phyloP scores from a whole-genome alignment of 2,113 vertebrate species.

The Raphicerus campestris region DNA sequence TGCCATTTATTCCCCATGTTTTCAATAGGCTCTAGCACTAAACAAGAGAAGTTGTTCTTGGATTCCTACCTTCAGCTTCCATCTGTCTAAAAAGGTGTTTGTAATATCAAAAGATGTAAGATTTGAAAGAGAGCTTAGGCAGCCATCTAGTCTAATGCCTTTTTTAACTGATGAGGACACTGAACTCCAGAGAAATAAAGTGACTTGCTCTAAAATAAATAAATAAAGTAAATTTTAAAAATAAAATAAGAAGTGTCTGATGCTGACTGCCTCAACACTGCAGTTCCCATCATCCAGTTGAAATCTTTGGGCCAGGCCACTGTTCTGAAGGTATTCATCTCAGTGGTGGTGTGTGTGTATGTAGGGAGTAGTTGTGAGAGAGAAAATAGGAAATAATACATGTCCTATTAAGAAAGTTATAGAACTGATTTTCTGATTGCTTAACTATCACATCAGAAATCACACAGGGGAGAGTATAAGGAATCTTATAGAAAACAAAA shows the following conservation, averaged over 20 bases:
- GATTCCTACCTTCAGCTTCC: neutral
- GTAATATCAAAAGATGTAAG: neutral
- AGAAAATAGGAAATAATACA: neutral
- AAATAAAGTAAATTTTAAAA: neutral
- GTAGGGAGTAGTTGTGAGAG: neutral
- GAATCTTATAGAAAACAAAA: neutral
- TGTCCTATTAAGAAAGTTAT: neutral
- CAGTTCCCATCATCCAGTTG: no score
- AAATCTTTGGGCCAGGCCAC: neutral
- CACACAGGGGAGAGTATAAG: neutral
- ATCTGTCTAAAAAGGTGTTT: neutral
- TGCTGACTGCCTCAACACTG: neutral
- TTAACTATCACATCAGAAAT: constrained; percentile 5
- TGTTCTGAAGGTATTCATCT: neutral
- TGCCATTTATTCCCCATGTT: neutral
- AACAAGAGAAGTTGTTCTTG: neutral
- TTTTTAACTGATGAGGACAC: neutral
- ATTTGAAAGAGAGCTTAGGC: neutral
- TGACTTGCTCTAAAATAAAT: neutral
- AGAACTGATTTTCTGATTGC: neutral
- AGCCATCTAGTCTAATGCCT: neutral
- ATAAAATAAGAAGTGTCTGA: neutral
- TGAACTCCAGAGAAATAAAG: neutral
- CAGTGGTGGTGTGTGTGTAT: neutral
- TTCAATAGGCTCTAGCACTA: neutral